Conservation (phyloP, 2,113 vertebrate genomes). For the Channa maculata region DNA sequence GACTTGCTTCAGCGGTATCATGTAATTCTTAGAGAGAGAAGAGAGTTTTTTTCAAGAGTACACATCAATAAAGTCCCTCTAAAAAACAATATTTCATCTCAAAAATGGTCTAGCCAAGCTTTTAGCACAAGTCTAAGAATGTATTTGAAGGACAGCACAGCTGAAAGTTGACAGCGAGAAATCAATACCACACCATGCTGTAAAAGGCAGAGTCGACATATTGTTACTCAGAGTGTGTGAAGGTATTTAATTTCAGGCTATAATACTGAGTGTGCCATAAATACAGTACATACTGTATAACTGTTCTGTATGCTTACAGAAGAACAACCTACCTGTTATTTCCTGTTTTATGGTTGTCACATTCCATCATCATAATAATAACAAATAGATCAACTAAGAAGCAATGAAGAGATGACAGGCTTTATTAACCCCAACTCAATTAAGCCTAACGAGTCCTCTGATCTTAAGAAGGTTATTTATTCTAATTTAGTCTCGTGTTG, state of each 20-base stretch:
- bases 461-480: constrained; percentile 69
- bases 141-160: constrained; percentile 7
- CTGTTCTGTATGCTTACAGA: constrained; percentile 4
- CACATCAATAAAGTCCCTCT: too few relatives aligned
- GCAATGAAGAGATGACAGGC: constrained; percentile 66
- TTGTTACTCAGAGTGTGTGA: background rate
- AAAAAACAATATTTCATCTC: background rate
- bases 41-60: background rate
- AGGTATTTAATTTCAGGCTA: background rate
- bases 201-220: background rate
- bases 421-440: constrained; percentile 82
- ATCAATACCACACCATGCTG: constrained; percentile 16
- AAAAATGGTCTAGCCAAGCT: constrained; percentile 1
- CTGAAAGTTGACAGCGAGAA: constrained; percentile 10
- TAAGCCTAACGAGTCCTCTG: constrained; percentile 76
- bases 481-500: constrained; percentile 57
- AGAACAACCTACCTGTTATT: constrained; percentile 34
- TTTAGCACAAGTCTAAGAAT: constrained; percentile 15
- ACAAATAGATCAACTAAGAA: constrained; percentile 76
- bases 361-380: constrained; percentile 73
- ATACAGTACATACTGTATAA: background rate
- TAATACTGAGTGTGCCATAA: background rate
- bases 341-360: constrained; percentile 64
- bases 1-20: constrained; percentile 92
- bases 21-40: constrained; percentile 88